phyloP scores from a whole-genome alignment of 2,888 invertebrate genomes.

The Craniophora ligustri region DNA sequence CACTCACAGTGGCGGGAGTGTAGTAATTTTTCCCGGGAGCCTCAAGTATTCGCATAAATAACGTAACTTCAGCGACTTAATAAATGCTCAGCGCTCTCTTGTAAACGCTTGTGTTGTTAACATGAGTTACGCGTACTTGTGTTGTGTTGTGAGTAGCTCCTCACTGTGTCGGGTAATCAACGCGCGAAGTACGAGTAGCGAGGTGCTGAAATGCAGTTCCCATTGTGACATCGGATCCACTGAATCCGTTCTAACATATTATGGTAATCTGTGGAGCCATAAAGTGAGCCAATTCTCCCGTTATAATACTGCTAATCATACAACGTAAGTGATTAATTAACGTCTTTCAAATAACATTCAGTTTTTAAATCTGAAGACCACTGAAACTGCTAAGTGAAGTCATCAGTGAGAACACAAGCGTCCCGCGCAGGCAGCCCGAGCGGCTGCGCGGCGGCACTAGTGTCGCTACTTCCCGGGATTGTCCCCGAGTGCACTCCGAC shows the following conservation, averaged over 20 bases:
- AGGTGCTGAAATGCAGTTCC: background rate
- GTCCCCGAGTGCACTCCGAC: slow-evolving; percentile 10
- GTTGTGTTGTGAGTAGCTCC: slow-evolving; percentile 9
- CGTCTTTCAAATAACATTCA: no score
- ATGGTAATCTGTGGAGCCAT: no score
- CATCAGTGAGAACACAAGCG: no score
- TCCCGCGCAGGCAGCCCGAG: no score
- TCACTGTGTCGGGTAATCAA: background rate
- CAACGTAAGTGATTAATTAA: no score
- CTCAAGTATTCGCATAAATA: slow-evolving; percentile 50
- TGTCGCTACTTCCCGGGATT: no score
- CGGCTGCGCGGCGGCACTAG: background rate
- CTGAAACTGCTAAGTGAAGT: no score
- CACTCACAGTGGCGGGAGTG: slow-evolving; percentile 14
- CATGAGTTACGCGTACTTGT: slow-evolving; percentile 26
- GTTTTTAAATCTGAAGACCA: no score
- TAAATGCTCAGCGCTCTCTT: slow-evolving; percentile 36
- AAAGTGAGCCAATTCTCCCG: no score
- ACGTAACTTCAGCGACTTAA: slow-evolving; percentile 34
- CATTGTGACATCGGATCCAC: no score
- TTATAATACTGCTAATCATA: no score
- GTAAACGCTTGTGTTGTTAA: slow-evolving; percentile 37
- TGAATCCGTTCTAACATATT: no score
- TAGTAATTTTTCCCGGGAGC: slow-evolving; percentile 35
- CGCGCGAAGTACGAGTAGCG: background rate